phyloP scores from a whole-genome alignment of 2,797 vertebrate genomes.

The Emydoidea blandingii region DNA sequence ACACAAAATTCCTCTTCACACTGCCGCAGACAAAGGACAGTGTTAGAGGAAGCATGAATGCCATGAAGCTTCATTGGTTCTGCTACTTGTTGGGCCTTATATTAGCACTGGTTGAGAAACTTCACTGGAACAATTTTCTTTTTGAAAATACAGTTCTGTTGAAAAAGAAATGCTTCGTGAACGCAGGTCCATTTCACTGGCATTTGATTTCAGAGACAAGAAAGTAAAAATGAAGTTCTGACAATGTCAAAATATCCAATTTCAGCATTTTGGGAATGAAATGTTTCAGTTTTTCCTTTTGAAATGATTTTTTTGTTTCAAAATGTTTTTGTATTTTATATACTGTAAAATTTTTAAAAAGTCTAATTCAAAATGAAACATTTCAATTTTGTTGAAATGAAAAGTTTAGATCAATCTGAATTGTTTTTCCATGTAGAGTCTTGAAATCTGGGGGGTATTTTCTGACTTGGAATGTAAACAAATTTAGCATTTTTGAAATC shows the following conservation, averaged over 20 bases:
- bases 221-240: background rate
- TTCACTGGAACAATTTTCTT: background rate
- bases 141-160: background rate
- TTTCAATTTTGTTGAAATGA: background rate
- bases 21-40: no score
- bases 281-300: background rate
- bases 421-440: fast-evolving
- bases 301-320: background rate
- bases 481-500: no score
- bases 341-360: no score
- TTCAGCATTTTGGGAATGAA: background rate
- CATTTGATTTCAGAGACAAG: background rate
- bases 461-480: no score
- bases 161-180: background rate
- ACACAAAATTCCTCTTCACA: background rate
- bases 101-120: background rate
- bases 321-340: background rate
- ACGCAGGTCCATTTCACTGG: background rate
- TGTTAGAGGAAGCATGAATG: background rate
- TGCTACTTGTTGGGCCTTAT: background rate
- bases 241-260: background rate
- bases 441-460: no score
- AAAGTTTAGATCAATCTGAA: background rate
- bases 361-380: no score
- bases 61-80: background rate